Base-by-base conservation (phyloP, 2,888 invertebrate species). In the Galerucella nymphaeae region DNA sequence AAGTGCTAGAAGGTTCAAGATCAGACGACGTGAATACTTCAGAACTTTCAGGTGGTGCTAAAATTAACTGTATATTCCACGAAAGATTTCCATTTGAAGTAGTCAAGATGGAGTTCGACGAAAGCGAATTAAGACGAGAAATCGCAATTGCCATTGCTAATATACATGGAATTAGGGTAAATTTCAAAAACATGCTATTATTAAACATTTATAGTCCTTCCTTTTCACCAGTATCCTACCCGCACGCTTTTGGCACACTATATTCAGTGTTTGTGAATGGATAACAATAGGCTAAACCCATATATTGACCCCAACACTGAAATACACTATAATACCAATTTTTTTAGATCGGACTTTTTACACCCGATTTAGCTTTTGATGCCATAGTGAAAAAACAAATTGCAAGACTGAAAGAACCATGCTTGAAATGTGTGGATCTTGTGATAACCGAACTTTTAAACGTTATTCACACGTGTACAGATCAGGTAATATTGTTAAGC, bases 371-470 rank as follows among this genome's bases (percentile, higher is more conserved):
- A 97, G 99, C 99, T 70, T 99, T 99, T 87, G 99, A 99, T 88
- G 98, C 98, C 70, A 99, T 99, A 84, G 99, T 99, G 57, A 99
- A 99, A 89, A 97, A 97, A 86, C 99, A 99, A 89, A 99, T 99
- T 81, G 90, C 92, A 64, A 91, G 96, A 81, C 91, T 99, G 83
- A 97, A 97, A 88, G 98, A 98, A 87, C 99, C 99, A n/a, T 95
- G 97, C 83, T 90, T 99, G 80, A 99, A 99, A 87, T 99, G 99
- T 89, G 96, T 98, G 63, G 99, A 99, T 88, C 90, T 99, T 86
- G 99, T 99, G 76, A 96, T 99, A 66, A 93, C 93, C 82, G 99
- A 99, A 89, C 89, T 99, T 73, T 95, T 95, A 66, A 96, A 95
- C 86, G 98, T 99, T 78, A 97, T 99, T 79, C 93, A 98, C 83